Base-by-base conservation (phyloP, 2,888 invertebrate genomes). In the Trissonchulus sp. region DNA sequence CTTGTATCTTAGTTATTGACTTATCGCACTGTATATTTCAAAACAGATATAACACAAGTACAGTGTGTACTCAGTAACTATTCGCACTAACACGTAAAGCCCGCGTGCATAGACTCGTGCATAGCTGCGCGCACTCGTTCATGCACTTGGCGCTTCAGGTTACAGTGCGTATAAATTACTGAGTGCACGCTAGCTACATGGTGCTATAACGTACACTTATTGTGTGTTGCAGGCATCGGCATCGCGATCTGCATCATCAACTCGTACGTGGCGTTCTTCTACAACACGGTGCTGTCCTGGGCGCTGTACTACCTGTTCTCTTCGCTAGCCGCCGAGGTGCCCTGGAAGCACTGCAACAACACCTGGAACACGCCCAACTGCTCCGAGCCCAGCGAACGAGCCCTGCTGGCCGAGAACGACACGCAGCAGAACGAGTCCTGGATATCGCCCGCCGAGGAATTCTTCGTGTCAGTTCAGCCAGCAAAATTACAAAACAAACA, bases 231-330 rank as follows among this genome's bases (percentile, higher is more conserved):
- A 94, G 95, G 96, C 79, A 91, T 96, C 74, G 96, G 96, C 74
- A 95, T 95, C 87, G 94, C 95, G 15, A 96, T 96, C 84, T 95
- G 95, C 85, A 89, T 96, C 85, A 93, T 96, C 82, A 94, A 95
- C 87, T 89, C 95, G 84, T 96, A 95, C 88, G 86, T 88, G 90
- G 93, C 93, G 80, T 95, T 95, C 91, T 95, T 94, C 88, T 96
- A 96, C 88, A 96, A 96, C 87, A 94, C 95, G 72, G 93, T 96
- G 85, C 95, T 96, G 83, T 93, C 94, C 69, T 95, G 95, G 93
- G 94, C 94, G 68, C 91, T 94, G 74, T 94, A 93, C 87, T 94
- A 93, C 87, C 88, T 93, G 79, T 89, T 93, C 81, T 91, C 92
- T 23, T 93, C 93, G 79, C 91, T 93, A 86, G 75, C 90, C 84